Evolutionary conservation across 2,113 vertebrate genomes (phyloP), one percentile per base, ranked within the genome.

Genomic region (Lota lota): DNA sequence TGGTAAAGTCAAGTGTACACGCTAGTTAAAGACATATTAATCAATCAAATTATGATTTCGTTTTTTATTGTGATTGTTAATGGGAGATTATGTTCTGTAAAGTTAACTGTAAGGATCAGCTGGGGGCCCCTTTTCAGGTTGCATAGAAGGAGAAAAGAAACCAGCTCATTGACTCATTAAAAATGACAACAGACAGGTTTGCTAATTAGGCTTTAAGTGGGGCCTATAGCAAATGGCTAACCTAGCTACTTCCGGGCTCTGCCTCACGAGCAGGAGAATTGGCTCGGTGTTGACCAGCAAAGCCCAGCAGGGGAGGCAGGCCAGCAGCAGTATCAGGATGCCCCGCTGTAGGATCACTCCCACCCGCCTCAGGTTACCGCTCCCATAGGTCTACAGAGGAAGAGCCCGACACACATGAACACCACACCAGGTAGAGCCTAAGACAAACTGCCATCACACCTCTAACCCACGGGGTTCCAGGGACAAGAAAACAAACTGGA

Each of bases 291-390:
- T 98, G 80, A 98, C 79, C 76, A 98, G 94, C 63, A 98, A 0
- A 0, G 95, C 96, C 97, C 97, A 98, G 89, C 97, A 99, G 53
- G 97, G 96, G 56, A 96, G 94, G 85, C 96, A 99, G 86, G 91
- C 93, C 7, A 99, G 88, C 20, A 98, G 88, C 24, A 98, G 90
- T 65, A 96, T 94, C 68, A 99, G 91, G 19, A 88, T 33, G 5
- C 93, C 93, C 2, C 92, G 87, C 83, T 99, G 97, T 53, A 99
- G 91, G 80, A 98, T 94, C 78, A 94, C 92, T 1, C 97, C 97
- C 22, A 98, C 93, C 0, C 93, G 83, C 91, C 95, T 97, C 89
- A 96, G 62, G 85, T 98, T 99, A 75, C 88, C 93, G 69, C 95
- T 88, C 5, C 97, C 97, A 0, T 90, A 99, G 0, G 94, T 95